These are phyloP conservation scores for Eueides isabella DNA, from an alignment of 1,140 invertebrate species.

Conservation along the genomic window DNA sequence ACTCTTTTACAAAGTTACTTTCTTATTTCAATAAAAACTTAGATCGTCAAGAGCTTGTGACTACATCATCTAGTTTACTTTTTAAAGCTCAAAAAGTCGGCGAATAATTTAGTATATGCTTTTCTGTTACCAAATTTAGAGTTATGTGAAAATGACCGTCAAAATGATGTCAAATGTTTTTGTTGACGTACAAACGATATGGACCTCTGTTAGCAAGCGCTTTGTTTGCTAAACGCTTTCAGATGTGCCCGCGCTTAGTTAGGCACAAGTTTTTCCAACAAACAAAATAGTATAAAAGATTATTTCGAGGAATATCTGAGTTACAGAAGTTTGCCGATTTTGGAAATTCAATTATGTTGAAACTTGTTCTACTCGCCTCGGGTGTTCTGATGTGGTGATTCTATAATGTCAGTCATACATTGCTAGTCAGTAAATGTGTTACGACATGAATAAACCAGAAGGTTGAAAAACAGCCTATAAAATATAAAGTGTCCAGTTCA, in stretches of 20 bases:
- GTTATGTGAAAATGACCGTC: conserved; percentile 22
- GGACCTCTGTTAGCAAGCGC: conserved; percentile 27
- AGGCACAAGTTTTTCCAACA: conserved; percentile 25
- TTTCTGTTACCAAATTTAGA: conserved; percentile 4
- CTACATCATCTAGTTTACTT: conserved; percentile 5
- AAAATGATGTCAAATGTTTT: conserved; percentile 34
- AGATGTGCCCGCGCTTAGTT: conserved; percentile 24
- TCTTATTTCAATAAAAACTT: conserved; percentile 15
- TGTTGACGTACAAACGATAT: conserved; percentile 25
- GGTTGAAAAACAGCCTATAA: conserved; percentile 48
- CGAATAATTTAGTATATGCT: conserved; percentile 18
- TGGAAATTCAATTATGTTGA: conserved; percentile 61
- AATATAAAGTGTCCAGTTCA: conserved; percentile 6
- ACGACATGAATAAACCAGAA: conserved; percentile 61
- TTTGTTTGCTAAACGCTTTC: conserved; percentile 31
- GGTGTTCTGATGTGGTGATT: conserved; percentile 66
- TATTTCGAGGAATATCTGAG: conserved; percentile 45
- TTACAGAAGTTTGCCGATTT: conserved; percentile 53
- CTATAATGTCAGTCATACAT: conserved; percentile 66
- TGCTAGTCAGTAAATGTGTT: conserved; percentile 59
- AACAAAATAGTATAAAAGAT: conserved; percentile 33
- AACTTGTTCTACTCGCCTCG: conserved; percentile 55
- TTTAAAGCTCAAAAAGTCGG: neutral
- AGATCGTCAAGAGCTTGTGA: conserved; percentile 9
- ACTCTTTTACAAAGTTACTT: neutral